Evolutionary conservation across 2,113 vertebrate genomes (phyloP), one percentile per base, ranked within the genome.

Genomic region (Peucedramus taeniatus): DNA sequence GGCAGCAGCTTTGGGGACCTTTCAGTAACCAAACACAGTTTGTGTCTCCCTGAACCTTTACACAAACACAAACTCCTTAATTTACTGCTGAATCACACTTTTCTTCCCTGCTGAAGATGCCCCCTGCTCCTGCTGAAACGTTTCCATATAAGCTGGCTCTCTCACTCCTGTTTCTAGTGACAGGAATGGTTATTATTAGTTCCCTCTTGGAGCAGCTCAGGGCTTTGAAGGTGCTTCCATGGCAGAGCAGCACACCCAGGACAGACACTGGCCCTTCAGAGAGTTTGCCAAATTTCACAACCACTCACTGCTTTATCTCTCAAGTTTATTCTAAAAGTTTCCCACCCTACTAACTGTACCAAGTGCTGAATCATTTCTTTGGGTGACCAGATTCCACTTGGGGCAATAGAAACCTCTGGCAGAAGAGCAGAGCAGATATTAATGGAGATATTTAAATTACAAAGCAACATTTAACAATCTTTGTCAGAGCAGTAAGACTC

Each of bases 301-400:
- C 64, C 47, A 39, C 54, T 93, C 40, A 4, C 71, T 94, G 71
- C 80, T 94, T 89, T 95, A 77, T 94, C 93, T 81, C 68, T 86
- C 44, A 61, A 57, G 63, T 39, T 64, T 90, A 31, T 69, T 90
- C 81, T 66, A 35, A 90, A 66, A 93, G 28, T 30, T 90, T 95
- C 86, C 71, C 86, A 94, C 80, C 76, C 90, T 54, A 69, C 80
- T 69, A 70, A 85, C 83, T 93, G 66, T 47, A 90, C 76, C 80
- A 63, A 95, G 30, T 94, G 89, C 93, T 93, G 83, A 93, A 89
- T 95, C 83, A 92, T 49, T 86, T 83, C 68, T 86, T 71, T 89
- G 80, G 84, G 87, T 94, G 92, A 90, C 65, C 92, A 83, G 24
- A 75, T 81, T 81, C 50, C 82, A 31, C 54, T 10, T 77, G 65